These are phyloP conservation scores for Meandrina meandrites DNA, from an alignment of 92 coral and sea anemone species.

Conservation along the genomic window DNA sequence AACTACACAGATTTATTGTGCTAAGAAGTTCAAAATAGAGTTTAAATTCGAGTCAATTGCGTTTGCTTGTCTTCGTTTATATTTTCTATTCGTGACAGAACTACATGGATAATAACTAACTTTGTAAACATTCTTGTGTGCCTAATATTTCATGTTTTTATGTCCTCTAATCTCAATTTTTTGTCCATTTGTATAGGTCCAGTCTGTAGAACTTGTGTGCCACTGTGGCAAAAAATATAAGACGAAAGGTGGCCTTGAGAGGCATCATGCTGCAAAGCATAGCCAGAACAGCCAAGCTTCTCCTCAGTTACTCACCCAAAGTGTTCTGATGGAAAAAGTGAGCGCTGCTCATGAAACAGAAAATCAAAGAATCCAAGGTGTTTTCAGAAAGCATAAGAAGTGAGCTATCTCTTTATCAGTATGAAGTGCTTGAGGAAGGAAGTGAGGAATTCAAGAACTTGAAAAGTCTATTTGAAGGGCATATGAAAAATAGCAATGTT, in stretches of 20 bases:
- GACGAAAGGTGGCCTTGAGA: conserved; percentile 46
- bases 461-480: conserved; percentile 42
- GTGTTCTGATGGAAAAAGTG: conserved; percentile 28
- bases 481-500: conserved; percentile 51
- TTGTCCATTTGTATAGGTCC: no score
- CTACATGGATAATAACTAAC: no score
- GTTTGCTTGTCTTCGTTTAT: no score
- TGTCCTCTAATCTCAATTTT: no score
- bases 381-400: conserved; percentile 22
- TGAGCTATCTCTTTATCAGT: conserved; percentile 22
- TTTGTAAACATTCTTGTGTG: no score
- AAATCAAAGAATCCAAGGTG: conserved; percentile 36
- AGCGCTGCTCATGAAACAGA: conserved; percentile 24
- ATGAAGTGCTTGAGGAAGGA: conserved; percentile 41
- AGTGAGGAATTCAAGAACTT: conserved; percentile 48
- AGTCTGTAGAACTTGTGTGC: no score
- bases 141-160: no score
- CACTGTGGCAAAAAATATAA: conserved; percentile 55
- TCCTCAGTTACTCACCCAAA: conserved; percentile 29
- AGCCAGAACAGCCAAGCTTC: conserved; percentile 5
- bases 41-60: no score
- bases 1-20: no score
- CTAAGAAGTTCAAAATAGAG: no score
- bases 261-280: conserved; percentile 57
- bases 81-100: no score